phyloP scores from a whole-genome alignment of 2,888 invertebrate genomes.

The Urechis unicinctus region DNA sequence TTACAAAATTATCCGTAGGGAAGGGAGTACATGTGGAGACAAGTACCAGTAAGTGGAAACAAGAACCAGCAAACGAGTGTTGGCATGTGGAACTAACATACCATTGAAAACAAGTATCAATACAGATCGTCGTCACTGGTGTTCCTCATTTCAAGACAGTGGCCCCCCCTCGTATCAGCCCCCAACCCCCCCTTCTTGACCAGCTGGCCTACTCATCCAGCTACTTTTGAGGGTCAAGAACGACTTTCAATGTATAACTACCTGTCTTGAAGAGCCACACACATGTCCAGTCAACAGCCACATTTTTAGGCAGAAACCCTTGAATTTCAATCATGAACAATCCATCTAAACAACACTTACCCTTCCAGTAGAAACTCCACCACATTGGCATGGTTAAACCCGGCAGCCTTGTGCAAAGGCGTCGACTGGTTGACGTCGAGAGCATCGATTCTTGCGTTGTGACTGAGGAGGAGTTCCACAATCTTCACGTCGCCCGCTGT shows the following conservation, averaged over 20 bases:
- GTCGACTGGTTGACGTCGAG: constrained; percentile 48
- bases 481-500: constrained; percentile 43
- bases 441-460: constrained; percentile 49
- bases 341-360: constrained; percentile 17
- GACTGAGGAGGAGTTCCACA: constrained; percentile 38
- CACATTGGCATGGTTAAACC: constrained; percentile 44
- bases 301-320: background rate
- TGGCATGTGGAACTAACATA: no score
- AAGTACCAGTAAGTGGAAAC: no score
- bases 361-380: constrained; percentile 37
- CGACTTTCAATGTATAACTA: no score
- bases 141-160: no score
- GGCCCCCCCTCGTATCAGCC: background rate
- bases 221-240: no score
- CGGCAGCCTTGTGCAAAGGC: constrained; percentile 51
- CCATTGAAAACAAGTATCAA: no score
- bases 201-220: background rate
- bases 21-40: no score
- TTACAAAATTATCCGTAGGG: no score
- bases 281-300: background rate
- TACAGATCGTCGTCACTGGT: no score
- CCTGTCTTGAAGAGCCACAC: no score
- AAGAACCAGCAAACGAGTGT: no score
- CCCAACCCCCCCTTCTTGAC: background rate
- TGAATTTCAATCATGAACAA: no score